Conservation (phyloP, 1,140 invertebrate species). For the Achroia grisella region DNA sequence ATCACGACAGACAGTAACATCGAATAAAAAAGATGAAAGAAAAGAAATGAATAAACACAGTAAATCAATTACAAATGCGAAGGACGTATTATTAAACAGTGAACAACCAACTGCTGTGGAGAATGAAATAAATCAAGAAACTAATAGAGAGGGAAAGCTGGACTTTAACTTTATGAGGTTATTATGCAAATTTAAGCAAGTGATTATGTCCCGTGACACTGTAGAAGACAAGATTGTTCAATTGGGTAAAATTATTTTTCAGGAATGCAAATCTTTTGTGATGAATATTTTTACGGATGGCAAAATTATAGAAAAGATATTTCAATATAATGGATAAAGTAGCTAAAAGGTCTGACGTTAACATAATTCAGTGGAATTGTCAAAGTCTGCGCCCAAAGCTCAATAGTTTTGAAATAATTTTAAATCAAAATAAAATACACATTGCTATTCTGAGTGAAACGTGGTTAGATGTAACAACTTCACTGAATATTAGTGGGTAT, state of each 20-base stretch:
- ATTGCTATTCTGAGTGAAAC: no score
- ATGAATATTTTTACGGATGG: conserved; percentile 3
- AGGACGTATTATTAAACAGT: background rate
- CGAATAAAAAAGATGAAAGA: background rate
- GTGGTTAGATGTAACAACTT: no score
- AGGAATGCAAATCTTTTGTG: conserved; percentile 6
- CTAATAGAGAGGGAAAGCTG: background rate
- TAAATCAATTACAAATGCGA: background rate
- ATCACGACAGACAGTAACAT: background rate
- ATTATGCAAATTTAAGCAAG: background rate
- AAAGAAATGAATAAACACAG: background rate
- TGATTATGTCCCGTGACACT: background rate
- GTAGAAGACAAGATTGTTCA: background rate
- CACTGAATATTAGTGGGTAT: no score
- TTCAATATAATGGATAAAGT: conserved; percentile 9
- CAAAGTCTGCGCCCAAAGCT: conserved; percentile 10
- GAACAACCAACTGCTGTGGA: background rate
- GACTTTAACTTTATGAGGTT: background rate
- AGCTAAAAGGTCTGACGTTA: background rate
- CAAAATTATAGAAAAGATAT: background rate
- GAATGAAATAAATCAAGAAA: background rate
- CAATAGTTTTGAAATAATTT: no score
- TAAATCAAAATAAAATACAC: conserved; percentile 16
- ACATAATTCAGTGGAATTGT: conserved; percentile 15
- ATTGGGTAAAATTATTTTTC: background rate